Evolutionary conservation across 2,113 vertebrate species (phyloP).

Genomic region (Eidolon helvum): DNA sequence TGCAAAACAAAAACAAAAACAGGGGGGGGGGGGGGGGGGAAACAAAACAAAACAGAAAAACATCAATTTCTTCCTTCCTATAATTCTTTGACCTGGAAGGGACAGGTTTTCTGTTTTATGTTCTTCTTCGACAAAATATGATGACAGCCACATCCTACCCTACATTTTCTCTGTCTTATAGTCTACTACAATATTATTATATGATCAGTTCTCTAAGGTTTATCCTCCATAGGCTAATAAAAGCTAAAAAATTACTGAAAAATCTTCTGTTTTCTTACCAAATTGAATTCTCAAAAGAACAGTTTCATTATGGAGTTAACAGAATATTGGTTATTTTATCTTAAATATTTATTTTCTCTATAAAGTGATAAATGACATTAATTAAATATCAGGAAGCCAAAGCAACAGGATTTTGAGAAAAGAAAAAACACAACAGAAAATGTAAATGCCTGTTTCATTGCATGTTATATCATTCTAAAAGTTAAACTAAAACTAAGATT

Average conservation of each 20-base stretch:
- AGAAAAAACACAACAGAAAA: not conserved
- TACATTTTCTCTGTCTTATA: not conserved
- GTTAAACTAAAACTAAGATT: constrained; percentile 43
- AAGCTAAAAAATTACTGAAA: not conserved
- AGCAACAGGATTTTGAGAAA: not conserved
- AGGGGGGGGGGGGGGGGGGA: no score
- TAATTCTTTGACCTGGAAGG: not conserved
- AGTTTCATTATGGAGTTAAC: not conserved
- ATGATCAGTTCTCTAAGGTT: not conserved
- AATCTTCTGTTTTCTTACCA: not conserved
- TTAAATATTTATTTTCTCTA: not conserved
- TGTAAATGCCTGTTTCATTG: not conserved
- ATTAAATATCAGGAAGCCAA: not conserved
- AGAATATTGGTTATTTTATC: not conserved
- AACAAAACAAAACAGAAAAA: no score
- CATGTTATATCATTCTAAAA: constrained; percentile 46
- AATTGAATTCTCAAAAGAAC: not conserved
- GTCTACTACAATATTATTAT: not conserved
- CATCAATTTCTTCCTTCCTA: not conserved
- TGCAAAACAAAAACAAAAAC: not conserved
- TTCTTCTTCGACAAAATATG: not conserved
- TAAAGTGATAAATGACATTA: not conserved
- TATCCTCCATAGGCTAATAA: not conserved
- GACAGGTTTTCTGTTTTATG: not conserved
- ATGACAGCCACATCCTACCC: not conserved